A percentile compares a stretch with the other conserved stretches of the same genome.
Evolutionary conservation across 2,888 invertebrate genomes (phyloP).

Genomic region (Tholera decimalis): DNA sequence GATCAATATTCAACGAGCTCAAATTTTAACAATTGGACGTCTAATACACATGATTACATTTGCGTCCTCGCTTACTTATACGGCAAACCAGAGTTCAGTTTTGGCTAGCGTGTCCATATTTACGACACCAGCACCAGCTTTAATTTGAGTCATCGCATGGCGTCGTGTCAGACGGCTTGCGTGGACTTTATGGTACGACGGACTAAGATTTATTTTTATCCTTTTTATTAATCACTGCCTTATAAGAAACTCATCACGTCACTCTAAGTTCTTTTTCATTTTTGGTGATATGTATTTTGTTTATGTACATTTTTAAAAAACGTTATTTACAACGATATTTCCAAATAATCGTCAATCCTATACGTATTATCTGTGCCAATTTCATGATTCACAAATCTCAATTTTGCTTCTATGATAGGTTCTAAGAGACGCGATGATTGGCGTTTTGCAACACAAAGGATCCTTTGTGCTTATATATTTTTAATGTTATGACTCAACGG

Average conservation of each 20-base stretch:
- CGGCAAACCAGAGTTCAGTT: conserved; percentile 69
- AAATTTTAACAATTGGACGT: conserved; percentile 76
- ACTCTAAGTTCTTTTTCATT: conserved; percentile 6
- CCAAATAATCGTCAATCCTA: conserved; percentile 24
- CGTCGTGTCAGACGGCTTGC: conserved; percentile 54
- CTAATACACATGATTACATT: conserved; percentile 76
- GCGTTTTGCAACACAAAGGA: conserved; percentile 76
- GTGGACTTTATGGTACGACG: conserved; percentile 12
- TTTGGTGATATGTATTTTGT: too few relatives aligned
- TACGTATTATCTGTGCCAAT: conserved; percentile 38
- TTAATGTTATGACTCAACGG: conserved; percentile 74
- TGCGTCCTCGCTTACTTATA: conserved; percentile 71
- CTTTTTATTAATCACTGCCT: conserved; percentile 22
- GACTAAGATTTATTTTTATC: conserved; percentile 31
- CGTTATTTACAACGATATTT: neutral
- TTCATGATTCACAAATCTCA: conserved; percentile 62
- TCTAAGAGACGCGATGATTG: conserved; percentile 75
- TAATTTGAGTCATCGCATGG: conserved; percentile 35
- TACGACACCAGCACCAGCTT: conserved; percentile 16
- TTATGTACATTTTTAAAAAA: conserved; percentile 3
- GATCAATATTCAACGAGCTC: conserved; percentile 75
- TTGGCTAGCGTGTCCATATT: conserved; percentile 64
- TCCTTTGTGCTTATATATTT: conserved; percentile 72
- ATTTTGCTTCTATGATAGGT: conserved; percentile 65
- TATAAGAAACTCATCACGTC: conserved; percentile 18